Base-by-base conservation (phyloP, 2,888 invertebrate genomes). In the Platycheirus rosarum region DNA sequence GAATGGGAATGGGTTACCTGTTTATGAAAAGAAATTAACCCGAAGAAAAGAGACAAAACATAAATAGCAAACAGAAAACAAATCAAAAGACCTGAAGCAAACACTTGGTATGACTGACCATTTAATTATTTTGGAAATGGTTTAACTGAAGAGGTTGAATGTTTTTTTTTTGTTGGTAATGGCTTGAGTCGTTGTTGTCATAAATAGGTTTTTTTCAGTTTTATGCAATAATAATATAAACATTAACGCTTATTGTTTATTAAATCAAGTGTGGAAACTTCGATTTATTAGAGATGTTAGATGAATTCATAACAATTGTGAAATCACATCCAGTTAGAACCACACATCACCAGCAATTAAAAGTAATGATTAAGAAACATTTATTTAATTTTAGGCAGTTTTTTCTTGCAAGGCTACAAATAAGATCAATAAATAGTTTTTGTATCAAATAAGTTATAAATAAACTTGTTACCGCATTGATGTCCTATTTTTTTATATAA, bases 101-200 rank as follows among this genome's bases (percentile, higher is more conserved):
- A 55, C 65, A 74, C 65, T 35, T 26, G 0, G 32, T 60, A 74
- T 66, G 74, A 74, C 66, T 48, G 35, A 32, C 66, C 66, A 49
- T 7, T 66, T 40, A 42, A 66, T 66, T 66, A 55, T 74, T 74
- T 42, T 66, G 73, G 55, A 55, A 65, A 55, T 40, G 53, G 8
- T 65, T 73, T 48, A 13, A 37, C 29, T 37, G 53, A 26, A 23
- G 13, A 35, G 32, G 4, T 44, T 26, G 8, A 6, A 16, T 32
- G n/a, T 57, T 55, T 40, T 40, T 42, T 23, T 20, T 8, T 60
- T 16, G 16, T 26, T 6, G 40, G 40, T 40, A 57, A 57, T 40
- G 40, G 26, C 23, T 40, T 40, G 11, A 13, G 55, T 9, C 40
- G 20, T 37, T 40, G 57, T 40, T 57, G 57, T 57, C 57, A 40